Percentiles rank a stretch among this genome's conserved stretches.
phyloP scores from a whole-genome alignment of 2,113 vertebrate genomes.

The Clarias batrachus region DNA sequence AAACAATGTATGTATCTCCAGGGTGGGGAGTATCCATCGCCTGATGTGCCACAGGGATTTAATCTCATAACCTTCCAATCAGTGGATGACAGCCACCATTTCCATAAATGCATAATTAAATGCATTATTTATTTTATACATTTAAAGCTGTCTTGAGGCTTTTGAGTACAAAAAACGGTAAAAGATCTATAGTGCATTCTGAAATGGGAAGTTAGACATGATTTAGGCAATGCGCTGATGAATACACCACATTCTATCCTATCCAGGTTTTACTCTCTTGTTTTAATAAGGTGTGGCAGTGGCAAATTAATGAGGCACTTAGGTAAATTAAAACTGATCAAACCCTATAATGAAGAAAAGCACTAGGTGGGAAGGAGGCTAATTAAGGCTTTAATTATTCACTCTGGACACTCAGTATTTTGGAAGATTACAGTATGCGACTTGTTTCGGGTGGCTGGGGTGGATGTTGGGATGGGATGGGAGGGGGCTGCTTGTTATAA shows the following conservation, averaged over 20 bases:
- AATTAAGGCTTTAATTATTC: slow-evolving; percentile 12
- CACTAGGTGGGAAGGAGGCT: neutral
- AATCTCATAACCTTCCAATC: neutral
- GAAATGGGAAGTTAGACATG: neutral
- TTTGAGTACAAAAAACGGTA: neutral
- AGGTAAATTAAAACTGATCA: neutral
- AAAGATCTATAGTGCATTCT: neutral
- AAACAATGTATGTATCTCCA: no score
- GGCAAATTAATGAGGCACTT: neutral
- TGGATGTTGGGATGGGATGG: neutral
- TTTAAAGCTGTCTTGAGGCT: neutral
- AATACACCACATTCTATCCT: neutral
- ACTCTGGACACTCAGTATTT: neutral
- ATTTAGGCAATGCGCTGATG: neutral
- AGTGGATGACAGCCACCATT: neutral
- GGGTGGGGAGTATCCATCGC: no score
- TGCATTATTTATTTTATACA: neutral
- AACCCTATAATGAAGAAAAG: slow-evolving; percentile 5
- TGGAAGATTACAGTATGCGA: slow-evolving; percentile 21
- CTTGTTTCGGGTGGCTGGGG: slow-evolving; percentile 4
- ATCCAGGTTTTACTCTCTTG: neutral
- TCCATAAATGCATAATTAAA: neutral
- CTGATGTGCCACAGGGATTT: neutral
- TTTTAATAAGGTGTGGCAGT: neutral
- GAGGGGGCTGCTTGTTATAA: neutral